These are phyloP conservation scores for Plemyria rubiginata DNA, from an alignment of 2,888 invertebrate genomes.

Conservation along the genomic window DNA sequence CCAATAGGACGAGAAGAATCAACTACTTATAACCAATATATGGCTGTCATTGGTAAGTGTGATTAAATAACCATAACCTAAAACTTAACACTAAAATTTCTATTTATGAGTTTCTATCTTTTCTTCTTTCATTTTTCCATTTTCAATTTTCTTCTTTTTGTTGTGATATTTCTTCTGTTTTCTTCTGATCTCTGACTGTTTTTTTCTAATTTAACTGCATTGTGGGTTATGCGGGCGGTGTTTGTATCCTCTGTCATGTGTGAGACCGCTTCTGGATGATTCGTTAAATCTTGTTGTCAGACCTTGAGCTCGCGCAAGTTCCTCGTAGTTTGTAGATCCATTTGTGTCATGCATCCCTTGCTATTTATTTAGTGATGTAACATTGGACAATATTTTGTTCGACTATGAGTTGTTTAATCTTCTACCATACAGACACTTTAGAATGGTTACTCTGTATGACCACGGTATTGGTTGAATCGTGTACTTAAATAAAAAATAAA, in stretches of 20 bases:
- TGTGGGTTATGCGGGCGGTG: slow-evolving; percentile 82
- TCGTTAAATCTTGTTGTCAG: slow-evolving; percentile 60
- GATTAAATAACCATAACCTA: slow-evolving; percentile 82
- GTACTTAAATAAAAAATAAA: background rate
- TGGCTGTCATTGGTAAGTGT: slow-evolving; percentile 98
- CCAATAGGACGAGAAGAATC: slow-evolving; percentile 97
- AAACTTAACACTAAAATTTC: slow-evolving; percentile 82
- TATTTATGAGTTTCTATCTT: slow-evolving; percentile 65
- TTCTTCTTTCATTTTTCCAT: slow-evolving; percentile 56
- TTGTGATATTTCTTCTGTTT: slow-evolving; percentile 51
- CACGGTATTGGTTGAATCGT: no score
- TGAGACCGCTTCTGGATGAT: slow-evolving; percentile 63
- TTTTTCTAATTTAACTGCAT: slow-evolving; percentile 77
- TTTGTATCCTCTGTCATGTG: slow-evolving; percentile 61
- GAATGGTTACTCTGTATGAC: background rate
- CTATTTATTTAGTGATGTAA: slow-evolving; percentile 31
- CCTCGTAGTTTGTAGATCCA: slow-evolving; percentile 70
- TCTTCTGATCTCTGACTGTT: slow-evolving; percentile 72
- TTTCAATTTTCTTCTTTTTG: slow-evolving; percentile 57
- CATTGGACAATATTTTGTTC: background rate
- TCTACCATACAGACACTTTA: background rate
- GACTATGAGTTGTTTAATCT: background rate
- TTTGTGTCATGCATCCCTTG: slow-evolving; percentile 68
- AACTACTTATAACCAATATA: slow-evolving; percentile 97
- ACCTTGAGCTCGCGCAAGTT: slow-evolving; percentile 56